These are phyloP conservation scores for Synergus umbraculus DNA, from an alignment of 2,888 invertebrate genomes.

Conservation along the genomic window DNA sequence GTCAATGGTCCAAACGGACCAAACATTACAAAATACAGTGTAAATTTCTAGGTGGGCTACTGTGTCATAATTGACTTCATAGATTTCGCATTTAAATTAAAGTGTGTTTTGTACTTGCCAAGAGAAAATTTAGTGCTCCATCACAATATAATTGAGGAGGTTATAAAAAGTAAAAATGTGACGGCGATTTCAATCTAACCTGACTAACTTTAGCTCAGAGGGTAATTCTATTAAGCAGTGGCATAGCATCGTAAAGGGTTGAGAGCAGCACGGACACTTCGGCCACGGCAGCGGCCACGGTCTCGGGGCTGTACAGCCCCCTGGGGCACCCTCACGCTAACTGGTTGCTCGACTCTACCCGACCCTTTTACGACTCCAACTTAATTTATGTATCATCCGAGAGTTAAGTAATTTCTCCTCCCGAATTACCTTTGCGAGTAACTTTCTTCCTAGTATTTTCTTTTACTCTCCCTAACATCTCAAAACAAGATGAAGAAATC, in stretches of 20 bases:
- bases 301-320: conserved; percentile 71
- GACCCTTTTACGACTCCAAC: conserved; percentile 77
- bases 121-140: conserved; percentile 1
- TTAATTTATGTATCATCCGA: conserved; percentile 78
- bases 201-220: conserved; percentile 72
- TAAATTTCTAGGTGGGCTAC: no score
- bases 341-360: conserved; percentile 74
- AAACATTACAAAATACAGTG: no score
- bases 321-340: conserved; percentile 78
- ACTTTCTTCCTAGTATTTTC: conserved; percentile 62
- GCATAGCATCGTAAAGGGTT: conserved; percentile 76
- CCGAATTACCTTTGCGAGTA: conserved; percentile 69
- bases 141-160: conserved; percentile 34
- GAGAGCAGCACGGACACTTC: conserved; percentile 57
- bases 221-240: conserved; percentile 77
- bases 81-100: not conserved
- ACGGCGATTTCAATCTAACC: conserved; percentile 74
- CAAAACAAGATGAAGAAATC: conserved; percentile 42
- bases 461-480: conserved; percentile 43
- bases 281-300: conserved; percentile 59
- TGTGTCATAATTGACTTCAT: not conserved
- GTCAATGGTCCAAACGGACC: no score
- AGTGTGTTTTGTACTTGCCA: not conserved
- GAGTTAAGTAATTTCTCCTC: conserved; percentile 78
- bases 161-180: conserved; percentile 66